phyloP scores from a whole-genome alignment of 2,113 vertebrate genomes.

The Tetrax tetrax region DNA sequence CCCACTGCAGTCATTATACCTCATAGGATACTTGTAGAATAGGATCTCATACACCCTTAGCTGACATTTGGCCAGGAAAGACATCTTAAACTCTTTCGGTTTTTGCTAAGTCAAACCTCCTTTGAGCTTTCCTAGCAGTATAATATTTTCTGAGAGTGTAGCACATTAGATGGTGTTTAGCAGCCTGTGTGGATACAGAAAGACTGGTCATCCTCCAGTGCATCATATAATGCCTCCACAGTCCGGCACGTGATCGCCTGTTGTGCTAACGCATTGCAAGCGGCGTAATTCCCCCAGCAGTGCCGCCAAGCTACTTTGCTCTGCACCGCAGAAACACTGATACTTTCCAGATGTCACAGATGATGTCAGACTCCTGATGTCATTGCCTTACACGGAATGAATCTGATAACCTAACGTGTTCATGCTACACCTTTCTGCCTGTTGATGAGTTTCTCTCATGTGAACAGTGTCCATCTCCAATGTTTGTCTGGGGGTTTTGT shows the following conservation, averaged over 20 bases:
- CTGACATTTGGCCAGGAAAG: neutral
- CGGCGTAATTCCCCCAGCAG: neutral
- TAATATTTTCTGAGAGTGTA: neutral
- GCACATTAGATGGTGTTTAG: neutral
- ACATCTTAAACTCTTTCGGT: neutral
- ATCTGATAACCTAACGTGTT: neutral
- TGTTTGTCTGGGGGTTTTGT: neutral
- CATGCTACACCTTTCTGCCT: neutral
- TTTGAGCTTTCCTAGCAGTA: neutral
- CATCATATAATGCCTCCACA: neutral
- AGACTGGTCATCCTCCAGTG: neutral
- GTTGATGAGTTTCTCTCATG: neutral
- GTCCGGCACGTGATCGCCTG: fast-evolving
- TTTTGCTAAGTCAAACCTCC: neutral
- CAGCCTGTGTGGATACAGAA: neutral
- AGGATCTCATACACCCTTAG: neutral
- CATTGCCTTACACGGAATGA: neutral
- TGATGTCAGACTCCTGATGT: neutral
- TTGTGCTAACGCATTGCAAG: neutral
- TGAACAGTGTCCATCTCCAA: neutral
- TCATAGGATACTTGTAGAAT: conserved; percentile 3
- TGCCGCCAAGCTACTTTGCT: neutral
- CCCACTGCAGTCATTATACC: conserved; percentile 6
- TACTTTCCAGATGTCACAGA: conserved; percentile 14
- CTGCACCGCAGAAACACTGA: neutral